phyloP scores from a whole-genome alignment of 64 coral and sea anemone genomes.

The Porites lutea region DNA sequence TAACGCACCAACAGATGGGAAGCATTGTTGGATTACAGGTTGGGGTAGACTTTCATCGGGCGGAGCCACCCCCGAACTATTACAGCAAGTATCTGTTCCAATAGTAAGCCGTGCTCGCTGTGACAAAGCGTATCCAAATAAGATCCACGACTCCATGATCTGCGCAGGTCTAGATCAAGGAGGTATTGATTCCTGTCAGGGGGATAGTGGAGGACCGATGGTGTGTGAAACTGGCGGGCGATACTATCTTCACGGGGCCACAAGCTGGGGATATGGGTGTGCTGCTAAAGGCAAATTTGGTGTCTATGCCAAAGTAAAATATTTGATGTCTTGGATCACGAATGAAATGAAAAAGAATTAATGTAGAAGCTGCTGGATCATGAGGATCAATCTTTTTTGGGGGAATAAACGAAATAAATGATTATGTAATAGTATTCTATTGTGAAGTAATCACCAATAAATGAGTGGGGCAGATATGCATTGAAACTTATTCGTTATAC shows the following conservation, averaged over 20 bases:
- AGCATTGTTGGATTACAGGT: slow-evolving; percentile 25
- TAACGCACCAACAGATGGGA: neutral
- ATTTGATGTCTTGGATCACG: slow-evolving; percentile 20
- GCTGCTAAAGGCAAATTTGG: slow-evolving; percentile 60
- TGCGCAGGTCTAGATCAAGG: slow-evolving; percentile 61
- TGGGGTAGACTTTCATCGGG: slow-evolving; percentile 52
- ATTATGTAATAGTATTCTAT: neutral
- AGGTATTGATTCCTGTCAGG: slow-evolving; percentile 63
- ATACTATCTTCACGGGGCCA: slow-evolving; percentile 47
- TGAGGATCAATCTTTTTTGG: neutral
- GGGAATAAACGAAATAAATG: neutral
- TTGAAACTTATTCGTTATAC: no score
- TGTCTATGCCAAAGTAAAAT: slow-evolving; percentile 69
- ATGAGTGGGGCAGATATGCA: neutral
- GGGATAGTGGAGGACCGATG: slow-evolving; percentile 43
- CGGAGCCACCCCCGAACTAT: neutral
- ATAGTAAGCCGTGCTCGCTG: slow-evolving; percentile 26
- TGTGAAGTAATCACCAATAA: neutral
- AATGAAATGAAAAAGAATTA: slow-evolving; percentile 12
- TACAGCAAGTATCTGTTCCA: slow-evolving; percentile 59
- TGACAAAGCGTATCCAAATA: slow-evolving; percentile 33
- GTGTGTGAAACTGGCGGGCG: slow-evolving; percentile 29
- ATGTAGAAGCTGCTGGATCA: neutral
- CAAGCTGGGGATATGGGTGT: slow-evolving; percentile 61
- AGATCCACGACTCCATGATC: slow-evolving; percentile 65